Percentiles rank a stretch among this genome's conserved stretches.
These are phyloP conservation scores for Oncopodura yosiiana DNA, from an alignment of 1,140 invertebrate species.

Conservation along the genomic window DNA sequence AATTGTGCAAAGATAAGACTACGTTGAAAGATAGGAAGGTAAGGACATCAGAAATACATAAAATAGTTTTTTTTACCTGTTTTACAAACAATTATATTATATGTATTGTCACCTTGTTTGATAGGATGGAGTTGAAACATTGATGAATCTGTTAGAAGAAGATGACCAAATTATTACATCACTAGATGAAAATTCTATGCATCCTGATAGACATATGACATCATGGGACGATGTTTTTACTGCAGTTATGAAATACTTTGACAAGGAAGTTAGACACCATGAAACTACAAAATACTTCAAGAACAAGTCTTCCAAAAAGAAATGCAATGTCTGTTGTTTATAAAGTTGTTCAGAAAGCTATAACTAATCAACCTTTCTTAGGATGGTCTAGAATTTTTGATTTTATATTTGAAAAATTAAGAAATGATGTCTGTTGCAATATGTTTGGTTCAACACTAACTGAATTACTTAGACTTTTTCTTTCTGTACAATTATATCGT, in stretches of 20 bases:
- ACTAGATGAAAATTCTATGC: not conserved
- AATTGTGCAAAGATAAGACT: not conserved
- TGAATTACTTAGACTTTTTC: constrained; percentile 5
- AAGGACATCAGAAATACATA: not conserved
- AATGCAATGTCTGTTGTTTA: not conserved
- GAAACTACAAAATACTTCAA: not conserved
- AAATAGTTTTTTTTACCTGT: not conserved
- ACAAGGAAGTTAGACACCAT: not conserved
- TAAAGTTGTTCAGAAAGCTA: constrained; percentile 1
- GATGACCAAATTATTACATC: not conserved
- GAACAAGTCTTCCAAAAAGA: not conserved
- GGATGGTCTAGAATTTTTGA: constrained; percentile 12
- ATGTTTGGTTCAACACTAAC: constrained; percentile 4
- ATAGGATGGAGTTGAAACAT: not conserved
- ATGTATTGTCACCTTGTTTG: not conserved
- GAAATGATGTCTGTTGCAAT: not conserved
- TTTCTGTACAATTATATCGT: constrained; percentile 3
- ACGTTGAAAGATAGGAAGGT: not conserved
- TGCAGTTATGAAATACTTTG: constrained; percentile 3
- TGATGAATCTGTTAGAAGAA: not conserved
- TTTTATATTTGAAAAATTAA: constrained; percentile 10
- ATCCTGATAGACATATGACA: not conserved
- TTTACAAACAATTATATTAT: too few relatives aligned
- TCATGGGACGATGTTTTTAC: constrained; percentile 8
- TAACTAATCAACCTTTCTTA: not conserved